Percentiles rank a stretch among this genome's conserved stretches.
Evolutionary conservation across 2,797 vertebrate genomes (phyloP).

Genomic region (Sphaeramia orbicularis): DNA sequence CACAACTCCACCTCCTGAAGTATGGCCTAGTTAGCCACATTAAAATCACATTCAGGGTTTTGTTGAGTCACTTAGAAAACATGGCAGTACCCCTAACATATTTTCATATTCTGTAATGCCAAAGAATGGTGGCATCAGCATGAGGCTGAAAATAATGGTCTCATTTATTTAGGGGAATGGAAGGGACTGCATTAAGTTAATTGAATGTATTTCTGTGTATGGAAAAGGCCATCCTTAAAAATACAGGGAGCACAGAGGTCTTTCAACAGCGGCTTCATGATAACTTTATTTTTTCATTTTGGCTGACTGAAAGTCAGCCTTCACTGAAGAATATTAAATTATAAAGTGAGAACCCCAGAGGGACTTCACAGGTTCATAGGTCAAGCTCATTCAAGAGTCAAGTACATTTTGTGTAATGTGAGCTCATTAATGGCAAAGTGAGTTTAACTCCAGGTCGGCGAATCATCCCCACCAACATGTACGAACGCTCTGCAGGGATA

Average conservation of each 20-base stretch:
- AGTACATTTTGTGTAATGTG: conserved; percentile 28
- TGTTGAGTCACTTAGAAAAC: background rate
- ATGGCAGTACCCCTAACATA: background rate
- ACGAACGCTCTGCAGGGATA: conserved; percentile 9
- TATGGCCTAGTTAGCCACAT: background rate
- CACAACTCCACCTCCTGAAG: background rate
- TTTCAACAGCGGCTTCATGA: background rate
- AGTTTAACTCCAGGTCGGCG: conserved; percentile 34
- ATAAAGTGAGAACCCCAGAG: conserved; percentile 17
- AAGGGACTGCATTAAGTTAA: conserved; percentile 21
- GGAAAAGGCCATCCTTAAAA: conserved; percentile 9
- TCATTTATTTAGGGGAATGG: conserved; percentile 31
- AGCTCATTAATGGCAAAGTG: conserved; percentile 43
- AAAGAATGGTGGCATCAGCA: background rate
- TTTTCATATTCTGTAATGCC: background rate
- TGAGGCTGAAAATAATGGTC: conserved; percentile 1
- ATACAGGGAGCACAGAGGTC: background rate
- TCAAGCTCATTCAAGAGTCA: conserved; percentile 36
- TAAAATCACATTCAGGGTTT: background rate
- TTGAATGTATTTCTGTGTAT: background rate
- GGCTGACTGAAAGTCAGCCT: background rate
- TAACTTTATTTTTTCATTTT: conserved; percentile 27
- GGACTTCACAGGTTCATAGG: conserved; percentile 26
- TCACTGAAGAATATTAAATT: conserved; percentile 22
- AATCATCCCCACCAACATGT: background rate